Conservation (phyloP, 2,797 vertebrate genomes). For the Rhinella marina region DNA sequence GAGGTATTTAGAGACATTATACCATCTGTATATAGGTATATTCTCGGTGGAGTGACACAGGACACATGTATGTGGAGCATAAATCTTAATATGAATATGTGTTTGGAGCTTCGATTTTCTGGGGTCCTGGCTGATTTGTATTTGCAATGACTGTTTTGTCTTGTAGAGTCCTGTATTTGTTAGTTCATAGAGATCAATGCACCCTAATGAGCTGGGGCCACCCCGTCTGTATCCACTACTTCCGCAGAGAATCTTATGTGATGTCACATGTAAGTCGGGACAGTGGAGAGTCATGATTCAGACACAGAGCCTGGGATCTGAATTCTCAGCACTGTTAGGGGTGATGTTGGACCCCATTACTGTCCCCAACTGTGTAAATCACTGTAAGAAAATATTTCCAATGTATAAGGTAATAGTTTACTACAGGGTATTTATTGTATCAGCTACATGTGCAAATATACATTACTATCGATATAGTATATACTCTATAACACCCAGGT, state of each 20-base stretch:
- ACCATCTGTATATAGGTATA: too few relatives aligned
- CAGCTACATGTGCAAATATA: neutral
- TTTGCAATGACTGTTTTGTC: neutral
- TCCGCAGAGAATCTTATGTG: neutral
- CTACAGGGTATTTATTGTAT: neutral
- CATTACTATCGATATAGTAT: neutral
- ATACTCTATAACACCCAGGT: neutral
- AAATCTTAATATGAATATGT: neutral
- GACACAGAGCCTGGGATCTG: too few relatives aligned
- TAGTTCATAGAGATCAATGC: neutral
- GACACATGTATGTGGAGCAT: neutral
- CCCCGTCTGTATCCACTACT: neutral
- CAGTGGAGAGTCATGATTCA: too few relatives aligned
- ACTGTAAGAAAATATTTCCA: neutral
- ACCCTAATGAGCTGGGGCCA: neutral
- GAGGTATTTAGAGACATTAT: too few relatives aligned
- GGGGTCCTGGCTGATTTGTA: neutral
- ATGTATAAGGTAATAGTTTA: neutral
- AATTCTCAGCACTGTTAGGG: neutral
- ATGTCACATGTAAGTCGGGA: neutral
- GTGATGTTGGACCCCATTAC: neutral
- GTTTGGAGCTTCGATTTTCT: too few relatives aligned
- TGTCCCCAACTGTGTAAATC: neutral
- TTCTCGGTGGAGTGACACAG: neutral
- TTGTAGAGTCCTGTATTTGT: neutral